Conservation (phyloP, 1,140 invertebrate genomes). For the Chymomyza costata region DNA sequence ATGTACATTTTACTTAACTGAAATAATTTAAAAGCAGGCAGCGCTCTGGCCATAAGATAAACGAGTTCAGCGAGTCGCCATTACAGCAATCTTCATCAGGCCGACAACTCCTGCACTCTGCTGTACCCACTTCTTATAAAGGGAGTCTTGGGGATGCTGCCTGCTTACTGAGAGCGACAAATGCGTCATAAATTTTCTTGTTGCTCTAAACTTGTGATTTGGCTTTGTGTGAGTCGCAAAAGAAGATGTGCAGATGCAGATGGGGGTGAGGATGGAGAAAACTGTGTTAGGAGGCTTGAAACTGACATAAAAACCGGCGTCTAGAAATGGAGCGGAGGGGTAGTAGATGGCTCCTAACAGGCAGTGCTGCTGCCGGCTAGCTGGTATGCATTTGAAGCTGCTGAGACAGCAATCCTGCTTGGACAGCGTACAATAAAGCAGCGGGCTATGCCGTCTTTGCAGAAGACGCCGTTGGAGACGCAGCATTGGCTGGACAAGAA, state of each 20-base stretch:
- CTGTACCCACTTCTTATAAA: no score
- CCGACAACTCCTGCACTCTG: neutral
- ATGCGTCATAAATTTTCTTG: constrained; percentile 72
- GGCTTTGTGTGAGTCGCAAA: constrained; percentile 4
- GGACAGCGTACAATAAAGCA: no score
- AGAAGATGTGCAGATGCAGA: neutral
- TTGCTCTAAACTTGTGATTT: constrained; percentile 57
- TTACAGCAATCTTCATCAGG: constrained; percentile 11
- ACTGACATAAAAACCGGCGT: constrained; percentile 53
- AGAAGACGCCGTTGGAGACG: constrained; percentile 36
- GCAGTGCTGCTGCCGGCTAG: no score
- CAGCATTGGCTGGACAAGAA: constrained; percentile 33
- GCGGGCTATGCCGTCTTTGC: no score
- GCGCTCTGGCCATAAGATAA: constrained; percentile 14
- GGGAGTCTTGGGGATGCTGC: no score
- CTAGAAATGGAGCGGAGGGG: no score
- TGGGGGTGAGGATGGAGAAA: constrained; percentile 6
- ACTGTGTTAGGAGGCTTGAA: constrained; percentile 30
- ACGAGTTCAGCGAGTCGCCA: constrained; percentile 30
- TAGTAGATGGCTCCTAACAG: no score
- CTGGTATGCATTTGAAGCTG: no score
- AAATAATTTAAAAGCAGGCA: constrained; percentile 46
- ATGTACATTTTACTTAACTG: constrained; percentile 58
- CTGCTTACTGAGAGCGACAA: constrained; percentile 34
- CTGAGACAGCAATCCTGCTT: no score